Base-by-base conservation (phyloP, 1,140 invertebrate genomes). In the Brachionus calyciflorus region DNA sequence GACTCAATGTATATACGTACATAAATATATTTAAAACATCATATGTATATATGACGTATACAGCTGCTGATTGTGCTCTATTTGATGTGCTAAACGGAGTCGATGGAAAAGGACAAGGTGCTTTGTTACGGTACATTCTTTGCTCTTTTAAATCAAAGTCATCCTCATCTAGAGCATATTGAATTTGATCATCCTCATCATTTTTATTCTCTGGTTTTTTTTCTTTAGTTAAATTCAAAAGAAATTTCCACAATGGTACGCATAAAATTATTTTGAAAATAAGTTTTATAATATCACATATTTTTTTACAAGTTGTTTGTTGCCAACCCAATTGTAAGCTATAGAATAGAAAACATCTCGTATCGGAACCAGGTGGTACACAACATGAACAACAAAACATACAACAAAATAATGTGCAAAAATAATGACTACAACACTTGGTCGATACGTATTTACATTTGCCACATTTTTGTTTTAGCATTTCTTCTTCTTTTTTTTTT, bases 331-430 rank as follows among this genome's bases (percentile, higher is more conserved):
- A 41, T 33, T 46, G 28, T 5, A 37, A 51, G 10, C 69, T 40
- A 17, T 73, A 73, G 2, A 3, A 73, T 10, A 51, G n/a, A 40
- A 73, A 73, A 28, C 69, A 73, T 73, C 69, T 26, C 12, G 69
- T 73, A 40, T 73, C 28, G 5, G 69, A 49, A 2, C 69, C 69
- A 14, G 69, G 44, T 10, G 69, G 69, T 1, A 73, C 69, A 53
- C 69, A 73, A 19, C 69, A 73, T 3, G 69, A 73, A 40, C 69
- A 73, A 26, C 69, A 73, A n/a, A 26, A 73, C 19, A 73, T 6
- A 14, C 69, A 73, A 37, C 69, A 73, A 51, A 49, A 73, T 37
- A 73, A 51, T 4, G n/a, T 26, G n/a, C 69, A 73, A 19, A 73
- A 19, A 33, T 44, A 44, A n/a, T 65, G 55, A 7, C 12, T 19